Conservation (phyloP, 2,888 invertebrate genomes). For the Microplitis manilae region DNA sequence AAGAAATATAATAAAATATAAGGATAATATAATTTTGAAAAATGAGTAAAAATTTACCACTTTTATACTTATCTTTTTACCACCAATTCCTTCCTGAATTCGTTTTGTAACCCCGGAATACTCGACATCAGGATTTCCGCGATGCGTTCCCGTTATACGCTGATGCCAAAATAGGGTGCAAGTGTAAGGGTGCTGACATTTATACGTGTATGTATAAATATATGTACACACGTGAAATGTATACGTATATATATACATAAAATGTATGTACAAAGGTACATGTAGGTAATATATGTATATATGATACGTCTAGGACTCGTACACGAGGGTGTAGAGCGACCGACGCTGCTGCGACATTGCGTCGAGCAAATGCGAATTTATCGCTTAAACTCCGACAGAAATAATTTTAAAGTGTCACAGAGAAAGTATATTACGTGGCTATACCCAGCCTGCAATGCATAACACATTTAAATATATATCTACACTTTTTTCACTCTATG, state of each 20-base stretch:
- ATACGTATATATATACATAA: slow-evolving; percentile 1
- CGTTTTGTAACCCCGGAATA: slow-evolving; percentile 44
- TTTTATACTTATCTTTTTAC: slow-evolving; percentile 57
- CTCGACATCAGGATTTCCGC: slow-evolving; percentile 50
- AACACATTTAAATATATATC: slow-evolving; percentile 31
- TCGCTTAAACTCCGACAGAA: slow-evolving; percentile 52
- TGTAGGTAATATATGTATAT: slow-evolving; percentile 19
- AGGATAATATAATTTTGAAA: slow-evolving; percentile 49
- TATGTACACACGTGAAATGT: background rate
- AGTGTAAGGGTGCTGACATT: slow-evolving; percentile 15
- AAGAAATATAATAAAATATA: slow-evolving; percentile 15
- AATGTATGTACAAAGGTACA: slow-evolving; percentile 18
- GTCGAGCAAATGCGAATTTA: slow-evolving; percentile 54
- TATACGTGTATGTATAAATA: slow-evolving; percentile 4
- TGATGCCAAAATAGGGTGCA: slow-evolving; percentile 42
- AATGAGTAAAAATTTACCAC: slow-evolving; percentile 47
- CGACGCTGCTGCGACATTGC: slow-evolving; percentile 47
- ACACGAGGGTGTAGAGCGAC: slow-evolving; percentile 6
- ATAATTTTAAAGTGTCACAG: slow-evolving; percentile 49
- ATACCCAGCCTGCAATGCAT: slow-evolving; percentile 17
- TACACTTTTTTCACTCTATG: slow-evolving; percentile 15
- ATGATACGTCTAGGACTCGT: background rate
- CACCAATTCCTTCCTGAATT: slow-evolving; percentile 55
- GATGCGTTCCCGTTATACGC: slow-evolving; percentile 31
- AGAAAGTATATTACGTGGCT: slow-evolving; percentile 35